Evolutionary conservation across 2,797 vertebrate genomes (phyloP).

Genomic region (Crax fasciolata): DNA sequence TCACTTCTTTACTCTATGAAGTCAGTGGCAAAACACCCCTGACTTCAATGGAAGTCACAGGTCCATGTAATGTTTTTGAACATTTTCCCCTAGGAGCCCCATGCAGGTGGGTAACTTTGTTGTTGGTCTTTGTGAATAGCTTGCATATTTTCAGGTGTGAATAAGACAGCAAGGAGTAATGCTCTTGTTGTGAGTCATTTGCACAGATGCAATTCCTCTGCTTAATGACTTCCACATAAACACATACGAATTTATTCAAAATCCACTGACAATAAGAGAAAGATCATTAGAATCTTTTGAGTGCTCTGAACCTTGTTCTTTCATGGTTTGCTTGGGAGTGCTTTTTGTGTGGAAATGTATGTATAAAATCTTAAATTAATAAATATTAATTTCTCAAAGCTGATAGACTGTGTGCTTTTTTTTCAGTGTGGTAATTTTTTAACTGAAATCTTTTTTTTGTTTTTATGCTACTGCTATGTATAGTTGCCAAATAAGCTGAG

Average conservation of each 20-base stretch:
- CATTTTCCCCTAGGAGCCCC: neutral
- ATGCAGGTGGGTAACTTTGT: neutral
- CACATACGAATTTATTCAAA: neutral
- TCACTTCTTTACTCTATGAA: neutral
- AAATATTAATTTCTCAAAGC: neutral
- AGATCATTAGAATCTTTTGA: neutral
- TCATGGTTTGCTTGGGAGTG: neutral
- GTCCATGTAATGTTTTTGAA: neutral
- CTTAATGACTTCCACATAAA: neutral
- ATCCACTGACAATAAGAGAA: neutral
- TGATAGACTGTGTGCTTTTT: neutral
- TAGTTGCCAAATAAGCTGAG: neutral
- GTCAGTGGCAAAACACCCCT: neutral
- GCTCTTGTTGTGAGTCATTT: neutral
- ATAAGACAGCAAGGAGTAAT: neutral
- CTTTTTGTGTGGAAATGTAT: neutral
- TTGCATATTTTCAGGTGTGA: rapidly evolving
- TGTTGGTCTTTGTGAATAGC: neutral
- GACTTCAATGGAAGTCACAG: neutral
- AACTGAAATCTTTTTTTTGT: neutral
- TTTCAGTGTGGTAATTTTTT: neutral
- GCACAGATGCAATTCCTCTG: neutral
- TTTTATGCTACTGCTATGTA: neutral
- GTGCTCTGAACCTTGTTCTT: neutral
- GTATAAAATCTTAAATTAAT: neutral